Percentiles rank a stretch among this genome's conserved stretches.
These are phyloP conservation scores for Diabrotica balteata DNA, from an alignment of 2,888 invertebrate species.

Conservation along the genomic window DNA sequence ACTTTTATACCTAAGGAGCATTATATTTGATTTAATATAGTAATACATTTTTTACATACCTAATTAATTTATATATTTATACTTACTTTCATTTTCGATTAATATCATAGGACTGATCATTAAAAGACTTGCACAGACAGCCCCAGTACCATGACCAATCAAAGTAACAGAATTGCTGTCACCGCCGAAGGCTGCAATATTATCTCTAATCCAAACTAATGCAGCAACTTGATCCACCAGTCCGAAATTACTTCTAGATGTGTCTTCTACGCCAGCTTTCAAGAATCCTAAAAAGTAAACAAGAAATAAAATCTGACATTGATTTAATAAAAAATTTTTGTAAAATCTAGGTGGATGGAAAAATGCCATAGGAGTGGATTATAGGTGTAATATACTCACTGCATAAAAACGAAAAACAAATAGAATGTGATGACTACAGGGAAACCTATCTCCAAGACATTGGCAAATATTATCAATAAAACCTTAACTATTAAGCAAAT, in stretches of 20 bases:
- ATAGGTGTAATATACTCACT: too few relatives aligned
- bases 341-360: too few relatives aligned
- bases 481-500: too few relatives aligned
- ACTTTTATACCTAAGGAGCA: too few relatives aligned
- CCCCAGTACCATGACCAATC: slow-evolving; percentile 95
- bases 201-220: slow-evolving; percentile 92
- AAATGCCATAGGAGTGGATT: too few relatives aligned
- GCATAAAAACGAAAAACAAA: too few relatives aligned
- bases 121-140: slow-evolving; percentile 90
- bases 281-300: slow-evolving; percentile 24
- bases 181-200: slow-evolving; percentile 90
- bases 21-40: too few relatives aligned
- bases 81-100: slow-evolving; percentile 56
- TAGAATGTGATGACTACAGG: too few relatives aligned
- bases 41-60: too few relatives aligned
- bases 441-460: too few relatives aligned
- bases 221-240: slow-evolving; percentile 94
- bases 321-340: too few relatives aligned
- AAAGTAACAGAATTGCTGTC: slow-evolving; percentile 87
- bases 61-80: background rate
- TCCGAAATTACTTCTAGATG: slow-evolving; percentile 87
- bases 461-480: too few relatives aligned
- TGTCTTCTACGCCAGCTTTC: slow-evolving; percentile 73
- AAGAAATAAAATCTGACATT: background rate
- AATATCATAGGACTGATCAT: slow-evolving; percentile 88